Conservation (phyloP, 1,140 invertebrate species). For the Mylabris phalerata region DNA sequence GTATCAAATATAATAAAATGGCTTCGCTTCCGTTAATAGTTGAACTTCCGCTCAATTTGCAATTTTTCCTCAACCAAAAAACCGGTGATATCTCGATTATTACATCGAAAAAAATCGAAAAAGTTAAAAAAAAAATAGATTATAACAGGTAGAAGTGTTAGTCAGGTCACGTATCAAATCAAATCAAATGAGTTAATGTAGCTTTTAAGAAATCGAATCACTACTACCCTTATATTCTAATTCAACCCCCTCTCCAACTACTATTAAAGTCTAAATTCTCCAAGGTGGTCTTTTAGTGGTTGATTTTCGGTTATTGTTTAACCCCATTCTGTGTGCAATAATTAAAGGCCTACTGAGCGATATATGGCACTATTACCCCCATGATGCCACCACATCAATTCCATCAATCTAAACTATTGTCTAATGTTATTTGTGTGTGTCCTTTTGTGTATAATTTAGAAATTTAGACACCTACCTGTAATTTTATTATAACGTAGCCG, state of each 20-base stretch:
- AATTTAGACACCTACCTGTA: too few relatives aligned
- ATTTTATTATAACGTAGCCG: too few relatives aligned
- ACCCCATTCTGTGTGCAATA: conserved; percentile 13
- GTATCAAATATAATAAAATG: not conserved
- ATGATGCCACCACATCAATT: conserved; percentile 17
- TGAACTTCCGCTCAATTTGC: not conserved
- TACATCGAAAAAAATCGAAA: not conserved
- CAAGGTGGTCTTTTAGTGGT: conserved; percentile 12
- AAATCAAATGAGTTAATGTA: not conserved
- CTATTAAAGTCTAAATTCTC: not conserved
- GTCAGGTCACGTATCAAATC: not conserved
- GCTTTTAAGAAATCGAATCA: conserved; percentile 2
- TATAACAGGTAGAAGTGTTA: not conserved
- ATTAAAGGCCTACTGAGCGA: conserved; percentile 19
- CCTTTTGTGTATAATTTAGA: too few relatives aligned
- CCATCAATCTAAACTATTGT: not conserved
- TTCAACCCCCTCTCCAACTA: conserved; percentile 8
- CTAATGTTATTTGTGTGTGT: too few relatives aligned
- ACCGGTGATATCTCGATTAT: not conserved
- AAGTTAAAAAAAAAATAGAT: not conserved
- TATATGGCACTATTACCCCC: conserved; percentile 22
- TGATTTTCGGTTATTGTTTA: too few relatives aligned
- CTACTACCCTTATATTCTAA: not conserved
- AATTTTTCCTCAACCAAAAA: not conserved
- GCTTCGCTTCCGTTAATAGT: conserved; percentile 6